Evolutionary conservation across 2,113 vertebrate genomes (phyloP), one percentile per base, ranked within the genome.

Genomic region (Rhipidura dahli): DNA sequence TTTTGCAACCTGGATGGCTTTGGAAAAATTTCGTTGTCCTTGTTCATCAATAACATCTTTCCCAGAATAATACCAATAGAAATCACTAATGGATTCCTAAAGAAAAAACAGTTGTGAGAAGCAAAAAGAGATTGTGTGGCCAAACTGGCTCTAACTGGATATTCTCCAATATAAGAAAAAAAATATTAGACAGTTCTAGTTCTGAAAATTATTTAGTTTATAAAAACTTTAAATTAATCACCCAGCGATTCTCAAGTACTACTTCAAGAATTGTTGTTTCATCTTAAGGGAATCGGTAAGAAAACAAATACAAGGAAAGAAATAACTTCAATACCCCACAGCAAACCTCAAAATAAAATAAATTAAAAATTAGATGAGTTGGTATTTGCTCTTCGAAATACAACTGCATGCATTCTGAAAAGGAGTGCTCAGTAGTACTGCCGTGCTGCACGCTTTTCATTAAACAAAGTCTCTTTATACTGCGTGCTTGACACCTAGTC

Each of bases 61-160:
- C 20, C 99, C 99, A 93, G 99, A 99, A 95, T 99, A 99, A 97
- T 99, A 99, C 99, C 99, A 99, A 92, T 99, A 99, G 93, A 99
- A 99, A 97, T 99, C 99, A 97, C 99, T 99, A 95, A 99, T 99
- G 15, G 99, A 99, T 95, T 99, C 99, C 99, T 99, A 83, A 26
- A 95, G 9, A 27, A 57, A 73, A 93, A 83, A 83, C 5, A 77
- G 56, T 85, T 51, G 59, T 14, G 28, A 94, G 49, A 87, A 84
- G 69, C 19, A 80, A 19, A 68, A 50, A 87, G 22, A 87, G 19
- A 71, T 51, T 42, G 59, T 33, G 20, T 21, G 64, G 53, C 27
- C 26, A 70, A 84, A 83, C 8, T 31, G 42, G 18, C 40, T 78
- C 18, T 65, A 68, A 56, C 6, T 5, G 2, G 30, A 53, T 87